Base-by-base conservation (phyloP, 2,888 invertebrate genomes). In the Drosophila infuscata region DNA sequence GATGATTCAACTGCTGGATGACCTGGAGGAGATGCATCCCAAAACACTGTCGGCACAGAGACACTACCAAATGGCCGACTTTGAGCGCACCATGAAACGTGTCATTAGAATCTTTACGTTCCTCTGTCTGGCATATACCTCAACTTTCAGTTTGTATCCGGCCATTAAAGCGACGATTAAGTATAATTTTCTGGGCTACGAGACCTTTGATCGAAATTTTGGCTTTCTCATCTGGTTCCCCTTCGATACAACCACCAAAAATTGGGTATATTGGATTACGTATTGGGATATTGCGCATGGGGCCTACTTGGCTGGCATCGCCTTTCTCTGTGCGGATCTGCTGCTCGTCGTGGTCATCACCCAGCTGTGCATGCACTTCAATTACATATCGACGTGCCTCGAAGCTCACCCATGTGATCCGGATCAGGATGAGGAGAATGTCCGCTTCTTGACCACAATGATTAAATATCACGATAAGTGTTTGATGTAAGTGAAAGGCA, bases 181-280 rank as follows among this genome's bases (percentile, higher is more conserved):
- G 32, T 91, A 68, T 30, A 82, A 89, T 36, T 73, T 91, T 0
- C 41, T 91, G 7, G 88, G 84, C 33, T 83, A 82, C 17, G 79
- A 85, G 0, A 81, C 76, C 3, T 92, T 88, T 38, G 89, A 92
- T 46, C 82, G 84, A 0, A 85, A 82, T 5, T 87, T 91, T 15
- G 91, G 91, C 0, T 91, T 91, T 48, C 74, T 82, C 33, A 87
- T 91, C 43, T 92, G 92, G 92, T 91, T 92, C 66, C 92, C 92
- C 5, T 92, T 79, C 33, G 78, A 92, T 59, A 70, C 84, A 0
- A 85, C 82, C 0, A 53, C 52, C 0, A 81, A 25, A 1, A 90
- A 78, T 38, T 56, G 76, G 62, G 48, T 89, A 1, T 91, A 91
- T 38, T 90, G 88, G 79, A 38, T 86, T 0, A 77, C 77, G 1